Percentiles rank a stretch among this genome's conserved stretches.
Conservation (phyloP, 2,113 vertebrate genomes). For the Mandrillus leucophaeus region DNA sequence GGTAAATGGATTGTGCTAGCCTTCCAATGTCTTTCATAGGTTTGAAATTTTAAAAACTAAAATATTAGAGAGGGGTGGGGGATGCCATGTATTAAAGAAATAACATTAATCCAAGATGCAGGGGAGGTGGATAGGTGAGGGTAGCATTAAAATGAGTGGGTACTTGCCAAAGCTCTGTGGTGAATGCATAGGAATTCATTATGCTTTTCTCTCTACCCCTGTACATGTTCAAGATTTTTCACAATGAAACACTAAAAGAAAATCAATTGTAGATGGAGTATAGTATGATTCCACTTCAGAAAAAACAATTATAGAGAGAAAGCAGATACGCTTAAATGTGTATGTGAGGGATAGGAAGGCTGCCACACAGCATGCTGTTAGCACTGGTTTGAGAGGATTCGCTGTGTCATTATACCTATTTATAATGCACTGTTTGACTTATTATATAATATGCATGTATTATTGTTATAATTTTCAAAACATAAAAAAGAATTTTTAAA, state of each 20-base stretch:
- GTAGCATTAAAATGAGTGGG: background rate
- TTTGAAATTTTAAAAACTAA: background rate
- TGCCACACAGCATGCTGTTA: background rate
- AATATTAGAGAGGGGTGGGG: rapidly evolving
- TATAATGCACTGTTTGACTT: background rate
- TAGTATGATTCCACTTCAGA: background rate
- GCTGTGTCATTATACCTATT: background rate
- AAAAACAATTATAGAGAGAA: conserved; percentile 21
- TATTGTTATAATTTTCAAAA: conserved; percentile 6
- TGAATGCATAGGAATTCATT: background rate
- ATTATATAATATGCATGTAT: background rate
- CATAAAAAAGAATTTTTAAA: background rate
- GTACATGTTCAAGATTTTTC: background rate
- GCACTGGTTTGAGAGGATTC: background rate
- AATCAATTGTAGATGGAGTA: background rate
- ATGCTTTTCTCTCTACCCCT: background rate
- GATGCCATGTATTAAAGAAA: background rate
- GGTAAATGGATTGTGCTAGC: background rate
- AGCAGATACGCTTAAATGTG: background rate
- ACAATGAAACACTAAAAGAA: background rate
- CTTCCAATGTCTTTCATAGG: background rate
- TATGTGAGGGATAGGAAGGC: background rate
- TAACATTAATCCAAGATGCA: background rate
- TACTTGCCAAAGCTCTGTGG: background rate
- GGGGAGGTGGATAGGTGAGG: background rate